Evolutionary conservation across 1,140 invertebrate species (phyloP).

Genomic region (Brachionus calyciflorus): DNA sequence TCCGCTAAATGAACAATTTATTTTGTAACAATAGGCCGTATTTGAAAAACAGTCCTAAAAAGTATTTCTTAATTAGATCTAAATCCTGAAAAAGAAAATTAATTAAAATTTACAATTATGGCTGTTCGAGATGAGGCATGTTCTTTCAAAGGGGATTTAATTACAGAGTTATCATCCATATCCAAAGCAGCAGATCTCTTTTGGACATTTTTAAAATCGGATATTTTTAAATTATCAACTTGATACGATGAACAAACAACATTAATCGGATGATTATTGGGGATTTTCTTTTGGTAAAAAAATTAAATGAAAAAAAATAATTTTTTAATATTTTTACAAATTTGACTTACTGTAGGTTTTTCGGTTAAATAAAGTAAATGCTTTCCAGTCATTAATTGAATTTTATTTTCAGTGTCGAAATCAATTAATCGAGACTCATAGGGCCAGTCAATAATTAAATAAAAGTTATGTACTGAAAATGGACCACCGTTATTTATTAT

Average conservation of each 20-base stretch:
- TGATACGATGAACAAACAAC: conserved; percentile 3
- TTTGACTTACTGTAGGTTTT: conserved; percentile 12
- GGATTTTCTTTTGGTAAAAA: conserved; percentile 40
- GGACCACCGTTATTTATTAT: conserved; percentile 42
- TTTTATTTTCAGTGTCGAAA: conserved; percentile 5
- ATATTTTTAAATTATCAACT: not conserved
- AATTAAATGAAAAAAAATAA: not conserved
- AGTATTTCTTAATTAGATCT: no score
- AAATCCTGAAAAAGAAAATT: no score
- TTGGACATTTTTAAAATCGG: not conserved
- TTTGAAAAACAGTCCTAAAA: conserved; percentile 37
- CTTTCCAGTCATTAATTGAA: not conserved
- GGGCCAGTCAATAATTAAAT: conserved; percentile 42
- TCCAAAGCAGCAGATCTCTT: conserved; percentile 9
- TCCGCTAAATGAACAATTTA: conserved; percentile 44
- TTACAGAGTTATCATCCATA: not conserved
- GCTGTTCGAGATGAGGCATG: conserved; percentile 5
- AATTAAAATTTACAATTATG: conserved; percentile 38
- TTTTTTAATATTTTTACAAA: not conserved
- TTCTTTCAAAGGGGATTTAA: not conserved
- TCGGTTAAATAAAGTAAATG: conserved; percentile 45
- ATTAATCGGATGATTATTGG: conserved; percentile 43
- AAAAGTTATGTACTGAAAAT: not conserved
- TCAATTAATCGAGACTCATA: conserved; percentile 27
- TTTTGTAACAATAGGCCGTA: conserved; percentile 40